phyloP scores from a whole-genome alignment of 1,140 invertebrate genomes.

The Aphis gossypii region DNA sequence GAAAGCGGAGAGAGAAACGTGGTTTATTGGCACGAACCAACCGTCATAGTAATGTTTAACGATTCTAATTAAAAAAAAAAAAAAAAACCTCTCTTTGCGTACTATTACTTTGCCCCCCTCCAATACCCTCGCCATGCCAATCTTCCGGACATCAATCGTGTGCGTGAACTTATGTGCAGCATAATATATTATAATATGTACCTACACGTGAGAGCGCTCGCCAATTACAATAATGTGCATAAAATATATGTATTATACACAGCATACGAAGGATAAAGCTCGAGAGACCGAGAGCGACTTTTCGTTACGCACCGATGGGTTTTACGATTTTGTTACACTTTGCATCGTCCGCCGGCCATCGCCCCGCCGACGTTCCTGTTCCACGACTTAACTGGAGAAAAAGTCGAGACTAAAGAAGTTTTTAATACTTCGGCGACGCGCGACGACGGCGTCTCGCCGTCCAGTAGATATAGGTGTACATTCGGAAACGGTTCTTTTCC shows the following conservation, averaged over 20 bases:
- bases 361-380: neutral
- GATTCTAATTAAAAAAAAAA: conserved; percentile 18
- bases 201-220: no score
- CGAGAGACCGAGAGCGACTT: neutral
- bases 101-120: neutral
- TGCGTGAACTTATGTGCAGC: neutral
- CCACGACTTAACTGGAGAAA: neutral
- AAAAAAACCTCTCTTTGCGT: neutral
- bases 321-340: conserved; percentile 13
- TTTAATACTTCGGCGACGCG: neutral
- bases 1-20: neutral
- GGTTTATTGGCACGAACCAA: conserved; percentile 12
- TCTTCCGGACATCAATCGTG: neutral
- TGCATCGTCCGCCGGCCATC: neutral
- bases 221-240: neutral
- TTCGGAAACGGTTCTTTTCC: conserved; percentile 9
- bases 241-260: neutral
- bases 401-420: neutral
- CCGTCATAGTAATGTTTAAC: neutral
- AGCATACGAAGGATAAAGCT: neutral
- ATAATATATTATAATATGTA: neutral
- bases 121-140: neutral
- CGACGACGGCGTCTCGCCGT: neutral
- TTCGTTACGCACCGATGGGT: neutral
- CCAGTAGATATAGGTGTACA: neutral